These are phyloP conservation scores for Gambelia wislizenii DNA, from an alignment of 2,797 vertebrate species.

Conservation along the genomic window DNA sequence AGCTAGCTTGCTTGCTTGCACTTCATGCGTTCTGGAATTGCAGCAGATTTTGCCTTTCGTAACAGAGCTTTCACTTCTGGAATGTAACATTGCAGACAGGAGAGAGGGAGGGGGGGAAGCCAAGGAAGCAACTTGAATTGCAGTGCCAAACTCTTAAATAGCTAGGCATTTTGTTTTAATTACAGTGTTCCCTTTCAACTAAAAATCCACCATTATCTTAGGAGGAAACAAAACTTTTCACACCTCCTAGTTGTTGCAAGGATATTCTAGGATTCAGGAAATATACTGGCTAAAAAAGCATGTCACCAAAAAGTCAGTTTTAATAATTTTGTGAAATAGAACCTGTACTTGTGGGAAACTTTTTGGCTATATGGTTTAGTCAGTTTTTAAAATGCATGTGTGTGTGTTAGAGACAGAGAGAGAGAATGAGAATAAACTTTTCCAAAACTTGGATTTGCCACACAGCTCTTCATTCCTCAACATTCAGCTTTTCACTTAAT, in stretches of 20 bases:
- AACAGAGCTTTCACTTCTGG: background rate
- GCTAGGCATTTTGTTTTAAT: slow-evolving; percentile 62
- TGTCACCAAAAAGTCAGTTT: background rate
- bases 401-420: background rate
- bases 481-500: background rate
- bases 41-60: background rate
- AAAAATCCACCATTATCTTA: slow-evolving; percentile 66
- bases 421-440: background rate
- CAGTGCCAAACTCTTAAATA: slow-evolving; percentile 66
- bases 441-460: background rate
- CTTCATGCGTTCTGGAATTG: background rate
- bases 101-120: slow-evolving; percentile 26
- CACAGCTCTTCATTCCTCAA: background rate
- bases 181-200: slow-evolving; percentile 65
- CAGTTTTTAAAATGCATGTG: background rate
- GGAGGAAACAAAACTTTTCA: slow-evolving; percentile 53
- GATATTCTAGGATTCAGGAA: slow-evolving; percentile 41
- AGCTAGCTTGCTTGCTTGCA: too few relatives aligned
- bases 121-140: slow-evolving; percentile 26
- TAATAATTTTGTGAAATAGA: background rate
- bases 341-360: background rate
- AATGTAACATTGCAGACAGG: background rate
- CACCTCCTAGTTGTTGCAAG: slow-evolving; percentile 47
- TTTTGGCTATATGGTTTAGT: background rate
- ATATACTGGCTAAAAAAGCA: background rate